Conservation (phyloP, 2,113 vertebrate genomes). For the Oostethus manadensis region DNA sequence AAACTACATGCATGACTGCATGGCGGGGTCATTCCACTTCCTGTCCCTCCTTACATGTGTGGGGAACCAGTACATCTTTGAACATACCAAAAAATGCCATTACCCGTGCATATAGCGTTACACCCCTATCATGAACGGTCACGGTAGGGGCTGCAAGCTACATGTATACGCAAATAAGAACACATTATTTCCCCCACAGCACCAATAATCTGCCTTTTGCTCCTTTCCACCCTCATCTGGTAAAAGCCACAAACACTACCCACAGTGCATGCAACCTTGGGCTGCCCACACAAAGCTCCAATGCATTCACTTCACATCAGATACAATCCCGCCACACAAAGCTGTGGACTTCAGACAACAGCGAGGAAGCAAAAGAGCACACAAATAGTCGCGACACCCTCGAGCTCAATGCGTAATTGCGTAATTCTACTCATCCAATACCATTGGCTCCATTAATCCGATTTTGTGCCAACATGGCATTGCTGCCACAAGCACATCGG, state of each 20-base stretch:
- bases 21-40: too few species aligned
- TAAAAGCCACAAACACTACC: constrained; percentile 30
- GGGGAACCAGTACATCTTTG: too few species aligned
- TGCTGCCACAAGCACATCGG: constrained; percentile 42
- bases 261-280: constrained; percentile 16
- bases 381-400: constrained; percentile 41
- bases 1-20: too few species aligned
- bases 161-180: constrained; percentile 55
- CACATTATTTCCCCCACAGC: constrained; percentile 45
- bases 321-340: constrained; percentile 14
- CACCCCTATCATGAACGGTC: too few species aligned
- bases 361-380: constrained; percentile 26
- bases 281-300: constrained; percentile 32
- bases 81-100: too few species aligned
- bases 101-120: too few species aligned
- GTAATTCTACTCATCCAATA: constrained; percentile 56
- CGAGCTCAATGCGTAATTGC: constrained; percentile 15
- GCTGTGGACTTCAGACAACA: constrained; percentile 24
- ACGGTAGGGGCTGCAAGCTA: constrained; percentile 1
- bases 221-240: constrained; percentile 30
- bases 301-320: constrained; percentile 43
- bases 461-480: constrained; percentile 39
- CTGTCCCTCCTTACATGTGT: too few species aligned
- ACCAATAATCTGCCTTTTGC: constrained; percentile 11
- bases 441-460: constrained; percentile 62